phyloP scores from a whole-genome alignment of 2,113 vertebrate genomes.

The Megaceryle torquata region DNA sequence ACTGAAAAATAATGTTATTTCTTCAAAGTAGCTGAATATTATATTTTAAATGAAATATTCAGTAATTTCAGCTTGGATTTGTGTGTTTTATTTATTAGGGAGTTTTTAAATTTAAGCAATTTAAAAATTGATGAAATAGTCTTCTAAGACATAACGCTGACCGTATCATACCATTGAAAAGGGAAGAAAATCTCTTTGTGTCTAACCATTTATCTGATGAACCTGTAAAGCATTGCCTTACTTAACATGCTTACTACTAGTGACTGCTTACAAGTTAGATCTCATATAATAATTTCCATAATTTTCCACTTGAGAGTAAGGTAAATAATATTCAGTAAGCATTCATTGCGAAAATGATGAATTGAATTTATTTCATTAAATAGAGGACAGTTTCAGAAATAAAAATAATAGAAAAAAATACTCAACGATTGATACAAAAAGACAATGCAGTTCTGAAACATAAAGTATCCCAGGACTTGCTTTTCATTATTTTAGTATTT shows the following conservation, averaged over 20 bases:
- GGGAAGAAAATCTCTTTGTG: neutral
- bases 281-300: conserved; percentile 15
- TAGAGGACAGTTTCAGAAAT: conserved; percentile 2
- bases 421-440: conserved; percentile 24
- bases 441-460: neutral
- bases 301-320: conserved; percentile 21
- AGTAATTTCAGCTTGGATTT: neutral
- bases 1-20: conserved; percentile 15
- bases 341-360: conserved; percentile 43
- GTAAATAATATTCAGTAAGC: conserved; percentile 38
- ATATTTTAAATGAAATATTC: neutral
- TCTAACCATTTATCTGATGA: neutral
- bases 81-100: neutral
- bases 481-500: neutral
- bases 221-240: neutral
- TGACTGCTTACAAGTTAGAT: conserved; percentile 23
- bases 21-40: neutral
- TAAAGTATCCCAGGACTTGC: neutral
- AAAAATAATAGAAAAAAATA: conserved; percentile 44
- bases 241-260: conserved; percentile 11
- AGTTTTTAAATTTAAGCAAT: neutral
- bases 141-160: neutral
- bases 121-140: neutral
- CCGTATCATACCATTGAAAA: neutral
- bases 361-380: conserved; percentile 9